Evolutionary conservation across 2,113 vertebrate species (phyloP).

Genomic region (Amphiprion ocellaris): DNA sequence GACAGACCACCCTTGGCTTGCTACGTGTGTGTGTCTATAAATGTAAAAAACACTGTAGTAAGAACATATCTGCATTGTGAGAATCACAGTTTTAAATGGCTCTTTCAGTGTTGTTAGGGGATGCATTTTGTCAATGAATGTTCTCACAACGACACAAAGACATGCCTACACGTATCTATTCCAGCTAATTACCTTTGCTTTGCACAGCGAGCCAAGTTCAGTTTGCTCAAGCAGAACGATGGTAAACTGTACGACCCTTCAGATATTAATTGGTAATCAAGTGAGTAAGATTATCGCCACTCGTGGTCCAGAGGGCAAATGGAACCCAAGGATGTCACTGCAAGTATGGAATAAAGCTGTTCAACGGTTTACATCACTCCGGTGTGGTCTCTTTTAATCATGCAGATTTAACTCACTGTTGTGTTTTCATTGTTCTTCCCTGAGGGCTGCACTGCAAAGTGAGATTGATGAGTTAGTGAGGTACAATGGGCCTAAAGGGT

Average conservation of each 20-base stretch:
- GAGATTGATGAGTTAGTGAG: no score
- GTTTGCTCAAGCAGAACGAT: conserved; percentile 23
- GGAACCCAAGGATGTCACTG: not conserved
- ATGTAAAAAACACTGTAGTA: no score
- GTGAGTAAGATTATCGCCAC: not conserved
- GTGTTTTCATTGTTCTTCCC: no score
- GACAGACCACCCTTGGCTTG: no score
- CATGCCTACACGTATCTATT: not conserved
- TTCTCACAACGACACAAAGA: not conserved
- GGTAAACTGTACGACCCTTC: not conserved
- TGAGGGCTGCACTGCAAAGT: no score
- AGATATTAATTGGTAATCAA: conserved; percentile 46
- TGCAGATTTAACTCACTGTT: no score
- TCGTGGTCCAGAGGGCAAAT: not conserved
- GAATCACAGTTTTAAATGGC: no score
- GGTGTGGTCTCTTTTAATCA: not conserved
- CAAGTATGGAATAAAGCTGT: not conserved
- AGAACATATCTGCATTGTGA: no score
- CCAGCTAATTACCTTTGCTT: conserved; percentile 26
- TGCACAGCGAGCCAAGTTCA: not conserved
- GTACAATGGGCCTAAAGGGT: no score
- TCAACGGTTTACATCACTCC: not conserved
- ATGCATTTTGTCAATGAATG: not conserved
- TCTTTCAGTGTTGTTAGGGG: not conserved
- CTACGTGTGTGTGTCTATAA: no score